Evolutionary conservation across 92 coral and sea anemone genomes (phyloP), one percentile per base, ranked within the genome.

Genomic region (Heteractis magnifica): DNA sequence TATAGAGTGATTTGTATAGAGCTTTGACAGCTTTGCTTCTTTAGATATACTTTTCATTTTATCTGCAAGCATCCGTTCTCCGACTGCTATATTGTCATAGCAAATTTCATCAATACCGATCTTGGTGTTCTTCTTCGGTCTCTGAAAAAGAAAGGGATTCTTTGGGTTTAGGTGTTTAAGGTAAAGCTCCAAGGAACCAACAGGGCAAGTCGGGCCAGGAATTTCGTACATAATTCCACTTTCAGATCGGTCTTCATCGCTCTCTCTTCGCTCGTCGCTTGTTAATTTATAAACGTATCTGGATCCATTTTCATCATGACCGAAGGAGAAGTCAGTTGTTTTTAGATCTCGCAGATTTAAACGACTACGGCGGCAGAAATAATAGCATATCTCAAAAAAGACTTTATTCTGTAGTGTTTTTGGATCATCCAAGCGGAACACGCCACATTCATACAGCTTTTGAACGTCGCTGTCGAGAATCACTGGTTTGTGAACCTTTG

Each of bases 351-450:
- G 58, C 15, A 73, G 84, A 65, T 79, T 79, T 79, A 79, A 84
- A 41, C 71, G 71, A n/a, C 95, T 91, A 76, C 90, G 75, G n/a
- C 89, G 75, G 51, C 87, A 87, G 79, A 92, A 92, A 86, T 72
- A 86, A 51, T 86, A 73, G 92, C 88, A 82, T 7, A 86, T 51
- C 59, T 89, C 92, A 60, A 92, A 89, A 83, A 92, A 86, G 56
- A 92, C 89, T 65, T 88, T 89, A 87, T 91, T 89, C 71, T 88
- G 87, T 19, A 91, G 81, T 41, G 90, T 88, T 14, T 79, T 84
- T 16, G 90, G 94, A 6, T 65, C 71, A 44, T 53, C 59, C 51
- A 73, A 70, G 80, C 52, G 77, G 77, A 86, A 86, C 65, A 89
- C 75, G 12, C 90, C 94, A 23, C 86, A 58, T 87, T 82, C 55